These are phyloP conservation scores for Doryteuthis pealeii DNA, from an alignment of 1,140 invertebrate species.

Conservation along the genomic window DNA sequence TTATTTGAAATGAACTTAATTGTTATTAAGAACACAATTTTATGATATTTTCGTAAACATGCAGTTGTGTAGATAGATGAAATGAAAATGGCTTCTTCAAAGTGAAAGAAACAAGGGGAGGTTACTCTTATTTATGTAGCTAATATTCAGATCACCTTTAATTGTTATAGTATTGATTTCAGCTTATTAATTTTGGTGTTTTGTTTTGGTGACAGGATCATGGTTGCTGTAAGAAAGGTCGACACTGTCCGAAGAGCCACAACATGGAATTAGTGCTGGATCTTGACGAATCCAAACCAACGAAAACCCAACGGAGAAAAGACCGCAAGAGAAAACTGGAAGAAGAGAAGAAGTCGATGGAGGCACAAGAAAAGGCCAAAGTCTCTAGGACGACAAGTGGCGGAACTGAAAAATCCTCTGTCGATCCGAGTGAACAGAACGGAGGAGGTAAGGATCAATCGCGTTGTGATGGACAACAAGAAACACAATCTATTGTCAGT, in stretches of 20 bases:
- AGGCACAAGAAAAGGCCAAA: not conserved
- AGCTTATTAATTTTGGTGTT: too few species aligned
- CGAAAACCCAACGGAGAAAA: slow-evolving; percentile 25
- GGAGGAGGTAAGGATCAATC: not conserved
- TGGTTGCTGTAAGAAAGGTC: slow-evolving; percentile 56
- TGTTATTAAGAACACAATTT: too few species aligned
- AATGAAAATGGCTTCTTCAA: too few species aligned
- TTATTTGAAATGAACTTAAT: too few species aligned
- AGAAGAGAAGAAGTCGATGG: slow-evolving; percentile 2
- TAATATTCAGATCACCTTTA: too few species aligned
- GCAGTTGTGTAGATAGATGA: too few species aligned
- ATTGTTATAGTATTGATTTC: too few species aligned
- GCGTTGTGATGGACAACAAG: not conserved
- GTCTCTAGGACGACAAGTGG: not conserved
- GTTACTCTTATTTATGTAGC: too few species aligned
- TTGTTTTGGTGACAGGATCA: slow-evolving; percentile 41
- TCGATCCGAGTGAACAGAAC: not conserved
- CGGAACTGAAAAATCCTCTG: not conserved
- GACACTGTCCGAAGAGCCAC: slow-evolving; percentile 55
- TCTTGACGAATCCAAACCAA: slow-evolving; percentile 18
- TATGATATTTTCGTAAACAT: too few species aligned
- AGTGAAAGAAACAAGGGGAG: too few species aligned
- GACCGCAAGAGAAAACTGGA: slow-evolving; percentile 17
- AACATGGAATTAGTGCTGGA: slow-evolving; percentile 55
- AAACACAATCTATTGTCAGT: slow-evolving; percentile 5